Evolutionary conservation across 2,113 vertebrate species (phyloP), one percentile per base, ranked within the genome.

Genomic region (Dicaeum eximium): DNA sequence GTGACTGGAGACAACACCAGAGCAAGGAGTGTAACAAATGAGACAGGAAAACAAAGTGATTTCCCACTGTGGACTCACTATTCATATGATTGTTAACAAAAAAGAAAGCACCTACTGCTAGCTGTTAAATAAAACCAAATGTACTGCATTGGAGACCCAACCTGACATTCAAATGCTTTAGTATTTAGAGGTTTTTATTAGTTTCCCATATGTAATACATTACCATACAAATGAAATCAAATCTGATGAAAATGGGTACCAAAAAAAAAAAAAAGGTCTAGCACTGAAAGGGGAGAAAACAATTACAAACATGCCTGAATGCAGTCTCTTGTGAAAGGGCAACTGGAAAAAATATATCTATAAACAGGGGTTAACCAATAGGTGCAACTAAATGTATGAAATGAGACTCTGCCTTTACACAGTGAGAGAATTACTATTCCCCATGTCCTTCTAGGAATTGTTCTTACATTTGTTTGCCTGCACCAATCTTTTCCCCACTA

Each of bases 111-210:
- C 30, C 50, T 77, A 81, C 45, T 66, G 40, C 54, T 64, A 85
- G 47, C 40, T 72, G 77, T 74, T 94, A 95, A 92, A 82, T 95
- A 95, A 97, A 96, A 92, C 23, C 79, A 93, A 96, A 89, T 42
- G 40, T 53, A 92, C 58, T 72, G 57, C 69, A 91, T 0, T 85
- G 54, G 87, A 93, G 80, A 90, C 21, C 17, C 24, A 71, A 95
- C 5, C 47, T 50, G 69, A 77, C 83, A 86, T 80, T 90, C 31
- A 72, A 87, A 75, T 84, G 56, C 37, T 81, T 91, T 19, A 88
- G 79, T 95, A 96, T 92, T 96, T 80, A 60, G 51, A 73, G 25
- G 23, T 3, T 90, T 71, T 95, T 89, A 95, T 80, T 97, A 80
- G 72, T 73, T 94, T 94, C 58, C 75, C 69, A 80, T n/a, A 81